phyloP scores from a whole-genome alignment of 2,888 invertebrate genomes.

The Tinea pellionella region DNA sequence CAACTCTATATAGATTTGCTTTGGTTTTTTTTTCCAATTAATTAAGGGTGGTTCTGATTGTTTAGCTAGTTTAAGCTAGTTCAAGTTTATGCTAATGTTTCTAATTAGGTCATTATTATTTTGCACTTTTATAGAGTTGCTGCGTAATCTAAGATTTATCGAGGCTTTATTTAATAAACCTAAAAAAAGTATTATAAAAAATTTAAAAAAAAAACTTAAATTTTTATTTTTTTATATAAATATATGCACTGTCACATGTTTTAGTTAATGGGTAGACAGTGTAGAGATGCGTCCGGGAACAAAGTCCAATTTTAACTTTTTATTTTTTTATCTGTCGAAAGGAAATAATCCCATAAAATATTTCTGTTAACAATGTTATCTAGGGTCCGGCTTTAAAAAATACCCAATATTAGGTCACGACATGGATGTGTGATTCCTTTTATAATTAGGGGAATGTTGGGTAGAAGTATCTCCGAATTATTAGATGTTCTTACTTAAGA shows the following conservation, averaged over 20 bases:
- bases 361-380: not conserved
- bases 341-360: not conserved
- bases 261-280: too few relatives aligned
- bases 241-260: too few relatives aligned
- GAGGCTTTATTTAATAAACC: too few relatives aligned
- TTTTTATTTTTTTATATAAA: too few relatives aligned
- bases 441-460: not conserved
- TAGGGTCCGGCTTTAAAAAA: constrained; percentile 9
- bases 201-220: too few relatives aligned
- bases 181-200: too few relatives aligned
- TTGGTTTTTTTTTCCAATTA: not conserved
- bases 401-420: not conserved
- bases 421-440: not conserved
- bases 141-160: too few relatives aligned
- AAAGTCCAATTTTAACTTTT: not conserved
- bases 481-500: too few relatives aligned
- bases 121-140: too few relatives aligned
- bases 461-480: not conserved
- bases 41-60: not conserved
- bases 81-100: too few relatives aligned
- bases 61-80: too few relatives aligned
- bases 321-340: not conserved
- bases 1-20: constrained; percentile 7
- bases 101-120: too few relatives aligned
- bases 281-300: not conserved